Base-by-base conservation (phyloP, 2,113 vertebrate genomes). In the Oryzias woworae region DNA sequence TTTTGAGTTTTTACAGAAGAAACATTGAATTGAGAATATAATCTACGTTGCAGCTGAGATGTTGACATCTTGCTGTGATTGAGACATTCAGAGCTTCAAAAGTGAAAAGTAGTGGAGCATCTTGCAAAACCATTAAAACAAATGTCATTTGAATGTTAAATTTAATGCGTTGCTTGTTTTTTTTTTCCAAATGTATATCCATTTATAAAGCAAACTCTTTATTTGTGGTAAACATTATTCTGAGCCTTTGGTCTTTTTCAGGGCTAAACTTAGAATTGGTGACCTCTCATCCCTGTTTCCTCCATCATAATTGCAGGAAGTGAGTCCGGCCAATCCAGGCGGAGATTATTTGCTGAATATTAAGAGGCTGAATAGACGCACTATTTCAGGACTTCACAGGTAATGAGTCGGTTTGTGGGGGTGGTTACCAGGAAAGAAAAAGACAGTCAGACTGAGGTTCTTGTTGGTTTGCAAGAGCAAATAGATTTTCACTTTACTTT, bases 251-350 rank as follows among this genome's bases (percentile, higher is more conserved):
- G 47, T 43, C 62, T 68, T 74, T 64, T 84, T 72, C 28, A 18
- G 54, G 58, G 77, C 83, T 84, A 84, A 82, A 84, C 75, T 84
- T 75, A 81, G 86, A 82, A 82, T 58, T 67, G 77, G 69, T 44
- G 36, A 88, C 83, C 73, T 70, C 18, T 85, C 66, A 85, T 76
- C 80, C 49, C 53, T 17, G 64, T 69, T 87, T 89, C 86, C 84
- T 83, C 46, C 65, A 26, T 69, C 60, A 63, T 83, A 86, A 89
- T 83, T 80, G 69, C 85, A 87, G 86, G 82, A 88, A 86, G 73
- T 55, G 16, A 69, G 58, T 45, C 17, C 46, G 43, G 76, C 86
- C 85, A 88, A 85, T 86, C 62, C 69, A 58, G 58, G 61, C 42
- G 16, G 16, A 82, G 66, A 73, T 53, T 55, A 71, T 69, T 46